phyloP scores from a whole-genome alignment of 2,888 invertebrate species.

The Strigamia maritima region DNA sequence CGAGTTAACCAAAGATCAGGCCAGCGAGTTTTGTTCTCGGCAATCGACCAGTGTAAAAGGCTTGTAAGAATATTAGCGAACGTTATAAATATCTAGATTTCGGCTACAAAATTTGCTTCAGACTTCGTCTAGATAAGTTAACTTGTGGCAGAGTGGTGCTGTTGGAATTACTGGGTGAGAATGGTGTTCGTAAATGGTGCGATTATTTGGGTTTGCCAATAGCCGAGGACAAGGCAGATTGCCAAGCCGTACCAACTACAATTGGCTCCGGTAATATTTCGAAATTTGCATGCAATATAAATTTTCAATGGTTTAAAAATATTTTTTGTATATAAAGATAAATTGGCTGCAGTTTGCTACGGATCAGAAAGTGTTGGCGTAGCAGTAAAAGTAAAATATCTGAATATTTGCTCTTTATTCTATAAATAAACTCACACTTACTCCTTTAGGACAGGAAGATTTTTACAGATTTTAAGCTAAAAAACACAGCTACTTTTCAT shows the following conservation, averaged over 20 bases:
- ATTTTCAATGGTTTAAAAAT: background rate
- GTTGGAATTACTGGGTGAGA: conserved; percentile 69
- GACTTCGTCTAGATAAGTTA: conserved; percentile 26
- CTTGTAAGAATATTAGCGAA: background rate
- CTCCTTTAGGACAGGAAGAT: conserved; percentile 51
- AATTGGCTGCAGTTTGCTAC: conserved; percentile 52
- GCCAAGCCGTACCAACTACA: conserved; percentile 34
- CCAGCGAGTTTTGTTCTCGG: conserved; percentile 57
- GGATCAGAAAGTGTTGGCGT: conserved; percentile 61
- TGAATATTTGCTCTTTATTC: background rate
- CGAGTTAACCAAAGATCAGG: conserved; percentile 63
- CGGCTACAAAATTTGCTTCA: background rate
- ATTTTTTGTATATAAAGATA: conserved; percentile 3
- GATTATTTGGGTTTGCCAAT: conserved; percentile 58
- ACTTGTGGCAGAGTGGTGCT: conserved; percentile 66
- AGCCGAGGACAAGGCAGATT: background rate
- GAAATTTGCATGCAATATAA: background rate
- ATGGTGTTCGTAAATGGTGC: conserved; percentile 62
- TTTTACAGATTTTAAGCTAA: conserved; percentile 52
- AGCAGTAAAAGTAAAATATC: conserved; percentile 56
- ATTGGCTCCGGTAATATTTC: background rate
- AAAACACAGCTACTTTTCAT: conserved; percentile 51
- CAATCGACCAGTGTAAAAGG: background rate
- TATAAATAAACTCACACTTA: conserved; percentile 25
- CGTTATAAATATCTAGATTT: background rate